Evolutionary conservation across 2,888 invertebrate genomes (phyloP).

Genomic region (Neria commutata): DNA sequence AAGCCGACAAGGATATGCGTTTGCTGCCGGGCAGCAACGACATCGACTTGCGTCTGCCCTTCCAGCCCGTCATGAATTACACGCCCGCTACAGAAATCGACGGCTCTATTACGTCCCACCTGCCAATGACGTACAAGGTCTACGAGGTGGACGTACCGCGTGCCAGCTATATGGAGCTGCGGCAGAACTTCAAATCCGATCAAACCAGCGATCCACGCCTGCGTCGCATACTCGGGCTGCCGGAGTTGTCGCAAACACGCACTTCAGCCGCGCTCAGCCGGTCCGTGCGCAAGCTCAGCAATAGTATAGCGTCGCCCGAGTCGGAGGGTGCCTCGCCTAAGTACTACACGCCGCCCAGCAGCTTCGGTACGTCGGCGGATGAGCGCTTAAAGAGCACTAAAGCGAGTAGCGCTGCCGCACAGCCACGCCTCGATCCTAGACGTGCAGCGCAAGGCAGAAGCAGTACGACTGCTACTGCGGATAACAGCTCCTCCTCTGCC

Average conservation of each 20-base stretch:
- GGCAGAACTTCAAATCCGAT: slow-evolving; percentile 71
- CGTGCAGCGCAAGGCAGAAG: slow-evolving; percentile 39
- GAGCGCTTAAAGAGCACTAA: slow-evolving; percentile 22
- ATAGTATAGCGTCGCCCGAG: slow-evolving; percentile 49
- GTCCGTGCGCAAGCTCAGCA: slow-evolving; percentile 37
- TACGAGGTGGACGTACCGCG: slow-evolving; percentile 70
- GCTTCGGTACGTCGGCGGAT: slow-evolving; percentile 15
- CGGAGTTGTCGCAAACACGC: slow-evolving; percentile 56
- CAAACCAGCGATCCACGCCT: slow-evolving; percentile 78
- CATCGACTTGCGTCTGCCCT: slow-evolving; percentile 79
- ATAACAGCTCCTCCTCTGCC: slow-evolving; percentile 6
- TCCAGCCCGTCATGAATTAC: slow-evolving; percentile 80
- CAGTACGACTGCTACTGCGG: slow-evolving; percentile 10
- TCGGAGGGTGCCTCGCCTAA: slow-evolving; percentile 35
- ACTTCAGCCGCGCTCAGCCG: slow-evolving; percentile 30
- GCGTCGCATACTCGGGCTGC: slow-evolving; percentile 70
- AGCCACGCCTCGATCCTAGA: slow-evolving; percentile 55
- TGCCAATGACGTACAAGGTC: slow-evolving; percentile 73
- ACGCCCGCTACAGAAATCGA: slow-evolving; percentile 87
- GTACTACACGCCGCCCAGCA: slow-evolving; percentile 36
- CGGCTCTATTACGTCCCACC: slow-evolving; percentile 79
- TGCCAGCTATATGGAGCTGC: slow-evolving; percentile 77
- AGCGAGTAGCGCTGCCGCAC: background rate
- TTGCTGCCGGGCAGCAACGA: slow-evolving; percentile 63
- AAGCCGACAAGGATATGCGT: slow-evolving; percentile 52